Evolutionary conservation across 1,140 invertebrate genomes (phyloP).

Genomic region (Eulimnadia texana): DNA sequence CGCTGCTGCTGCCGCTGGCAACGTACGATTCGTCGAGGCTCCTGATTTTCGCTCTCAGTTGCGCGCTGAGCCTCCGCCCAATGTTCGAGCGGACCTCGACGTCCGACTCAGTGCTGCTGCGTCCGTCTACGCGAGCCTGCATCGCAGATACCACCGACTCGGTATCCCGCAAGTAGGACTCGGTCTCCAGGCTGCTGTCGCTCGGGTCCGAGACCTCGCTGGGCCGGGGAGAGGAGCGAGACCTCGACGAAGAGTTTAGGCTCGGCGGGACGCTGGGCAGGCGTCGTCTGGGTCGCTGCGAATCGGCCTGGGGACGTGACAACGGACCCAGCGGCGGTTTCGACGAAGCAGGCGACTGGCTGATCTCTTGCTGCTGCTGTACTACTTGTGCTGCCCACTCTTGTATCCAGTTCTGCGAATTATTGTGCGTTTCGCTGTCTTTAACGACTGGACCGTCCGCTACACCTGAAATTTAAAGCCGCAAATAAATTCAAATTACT

Average conservation of each 20-base stretch:
- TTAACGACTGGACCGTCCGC: neutral
- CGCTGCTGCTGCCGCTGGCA: neutral
- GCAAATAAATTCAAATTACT: neutral
- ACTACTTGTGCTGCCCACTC: conserved; percentile 40
- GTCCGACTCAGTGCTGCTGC: conserved; percentile 19
- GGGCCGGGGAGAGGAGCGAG: conserved; percentile 16
- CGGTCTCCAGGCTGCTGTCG: conserved; percentile 35
- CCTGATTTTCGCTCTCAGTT: conserved; percentile 18
- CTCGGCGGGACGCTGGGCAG: conserved; percentile 12
- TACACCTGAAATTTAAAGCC: neutral
- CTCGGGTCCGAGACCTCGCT: conserved; percentile 23
- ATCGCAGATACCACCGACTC: conserved; percentile 38
- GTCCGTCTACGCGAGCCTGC: conserved; percentile 22
- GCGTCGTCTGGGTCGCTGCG: neutral
- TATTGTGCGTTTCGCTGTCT: neutral
- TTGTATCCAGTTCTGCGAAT: conserved; percentile 31
- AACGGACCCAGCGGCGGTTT: conserved; percentile 20
- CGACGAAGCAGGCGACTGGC: conserved; percentile 3
- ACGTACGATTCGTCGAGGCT: conserved; percentile 12
- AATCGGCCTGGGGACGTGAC: neutral
- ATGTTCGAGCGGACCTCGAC: conserved; percentile 7
- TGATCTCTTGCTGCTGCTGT: conserved; percentile 20
- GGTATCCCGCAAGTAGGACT: conserved; percentile 35
- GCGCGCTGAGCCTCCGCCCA: conserved; percentile 15
- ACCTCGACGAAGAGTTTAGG: conserved; percentile 16